Conservation (phyloP, 2,113 vertebrate genomes). For the Gymnogyps californianus region DNA sequence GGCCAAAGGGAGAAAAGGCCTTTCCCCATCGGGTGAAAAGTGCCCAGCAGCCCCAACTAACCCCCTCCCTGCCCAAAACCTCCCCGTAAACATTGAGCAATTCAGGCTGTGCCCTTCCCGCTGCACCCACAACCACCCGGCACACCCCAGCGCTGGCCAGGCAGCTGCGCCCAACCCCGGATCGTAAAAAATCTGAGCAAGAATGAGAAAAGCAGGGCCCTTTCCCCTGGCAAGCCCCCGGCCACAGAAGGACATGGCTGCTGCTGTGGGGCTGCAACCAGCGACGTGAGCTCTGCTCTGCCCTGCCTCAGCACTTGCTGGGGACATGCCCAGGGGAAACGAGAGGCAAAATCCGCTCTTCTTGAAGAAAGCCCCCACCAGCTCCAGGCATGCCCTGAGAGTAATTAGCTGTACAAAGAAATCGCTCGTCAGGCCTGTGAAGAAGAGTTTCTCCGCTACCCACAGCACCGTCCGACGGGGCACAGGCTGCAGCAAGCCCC, state of each 20-base stretch:
- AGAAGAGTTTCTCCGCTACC: neutral
- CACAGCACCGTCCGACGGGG: rapidly evolving
- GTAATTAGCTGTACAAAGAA: neutral
- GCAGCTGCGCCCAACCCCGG: neutral
- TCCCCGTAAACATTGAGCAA: neutral
- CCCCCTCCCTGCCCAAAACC: neutral
- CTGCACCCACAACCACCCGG: neutral
- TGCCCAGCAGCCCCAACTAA: neutral
- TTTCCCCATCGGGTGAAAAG: neutral
- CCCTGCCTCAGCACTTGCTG: neutral
- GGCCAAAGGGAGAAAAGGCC: neutral
- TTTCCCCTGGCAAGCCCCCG: neutral
- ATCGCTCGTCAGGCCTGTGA: neutral
- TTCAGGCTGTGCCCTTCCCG: neutral
- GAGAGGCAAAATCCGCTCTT: neutral
- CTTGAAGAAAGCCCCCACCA: neutral
- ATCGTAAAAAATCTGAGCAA: rapidly evolving
- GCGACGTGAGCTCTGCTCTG: neutral
- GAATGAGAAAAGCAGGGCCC: neutral
- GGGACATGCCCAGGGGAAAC: rapidly evolving
- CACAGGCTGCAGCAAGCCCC: neutral
- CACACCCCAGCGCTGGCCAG: neutral
- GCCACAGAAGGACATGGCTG: neutral
- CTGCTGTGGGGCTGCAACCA: neutral
- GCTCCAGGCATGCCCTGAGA: neutral